Evolutionary conservation across 2,888 invertebrate genomes (phyloP).

Genomic region (Caenorhabditis virilis): DNA sequence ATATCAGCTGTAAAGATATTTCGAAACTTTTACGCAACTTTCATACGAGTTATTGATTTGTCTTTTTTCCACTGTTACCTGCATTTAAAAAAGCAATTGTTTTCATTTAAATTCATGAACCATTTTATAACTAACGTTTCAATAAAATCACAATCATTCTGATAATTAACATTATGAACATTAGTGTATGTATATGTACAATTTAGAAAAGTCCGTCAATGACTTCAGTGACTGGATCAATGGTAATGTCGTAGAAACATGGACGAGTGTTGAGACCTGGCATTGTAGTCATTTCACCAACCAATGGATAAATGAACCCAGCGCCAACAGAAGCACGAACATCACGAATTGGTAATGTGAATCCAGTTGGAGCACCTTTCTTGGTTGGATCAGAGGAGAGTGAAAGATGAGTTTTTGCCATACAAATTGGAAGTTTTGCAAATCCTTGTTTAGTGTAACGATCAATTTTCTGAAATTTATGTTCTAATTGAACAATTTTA

Average conservation of each 20-base stretch:
- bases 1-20: too few species aligned
- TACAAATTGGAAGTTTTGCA: conserved; percentile 87
- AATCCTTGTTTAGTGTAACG: conserved; percentile 83
- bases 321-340: conserved; percentile 91
- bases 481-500: too few species aligned
- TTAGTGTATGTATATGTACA: too few species aligned
- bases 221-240: conserved; percentile 86
- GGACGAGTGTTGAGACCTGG: conserved; percentile 94
- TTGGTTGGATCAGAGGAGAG: conserved; percentile 85
- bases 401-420: conserved; percentile 96
- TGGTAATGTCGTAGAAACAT: conserved; percentile 91
- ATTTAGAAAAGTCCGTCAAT: conserved; percentile 87
- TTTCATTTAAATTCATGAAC: too few species aligned
- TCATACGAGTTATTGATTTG: too few species aligned
- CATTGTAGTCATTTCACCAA: conserved; percentile 83
- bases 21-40: too few species aligned
- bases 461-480: conserved; percentile 72
- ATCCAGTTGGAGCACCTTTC: conserved; percentile 89
- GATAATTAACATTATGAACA: too few species aligned
- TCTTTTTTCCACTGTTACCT: too few species aligned
- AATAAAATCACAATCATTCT: too few species aligned
- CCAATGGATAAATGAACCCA: conserved; percentile 89
- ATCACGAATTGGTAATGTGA: conserved; percentile 83
- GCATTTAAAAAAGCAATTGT: too few species aligned
- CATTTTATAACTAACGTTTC: too few species aligned